Percentiles rank a stretch among this genome's conserved stretches.
Conservation (phyloP, 2,113 vertebrate genomes). For the Phylloscopus trochilus region DNA sequence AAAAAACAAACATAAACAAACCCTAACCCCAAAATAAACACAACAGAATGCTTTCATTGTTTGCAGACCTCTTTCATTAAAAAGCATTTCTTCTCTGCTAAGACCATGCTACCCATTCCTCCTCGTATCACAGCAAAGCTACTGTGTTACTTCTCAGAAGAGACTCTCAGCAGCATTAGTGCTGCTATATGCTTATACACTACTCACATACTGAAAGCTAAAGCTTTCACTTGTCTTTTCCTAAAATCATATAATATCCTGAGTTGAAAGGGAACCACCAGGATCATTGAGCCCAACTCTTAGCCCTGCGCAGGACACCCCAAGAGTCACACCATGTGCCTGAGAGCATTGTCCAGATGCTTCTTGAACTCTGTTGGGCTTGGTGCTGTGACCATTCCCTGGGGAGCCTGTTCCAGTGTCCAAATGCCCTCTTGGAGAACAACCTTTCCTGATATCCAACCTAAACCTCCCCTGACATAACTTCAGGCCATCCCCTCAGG, state of each 20-base stretch:
- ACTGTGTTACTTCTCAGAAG: background rate
- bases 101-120: background rate
- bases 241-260: background rate
- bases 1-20: background rate
- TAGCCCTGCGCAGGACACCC: background rate
- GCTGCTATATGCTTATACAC: background rate
- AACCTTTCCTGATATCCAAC: background rate
- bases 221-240: background rate
- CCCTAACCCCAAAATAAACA: background rate
- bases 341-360: fast-evolving
- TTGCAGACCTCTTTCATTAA: background rate
- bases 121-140: background rate
- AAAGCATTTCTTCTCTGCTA: background rate
- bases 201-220: background rate
- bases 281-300: background rate
- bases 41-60: background rate
- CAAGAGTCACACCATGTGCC: background rate
- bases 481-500: background rate
- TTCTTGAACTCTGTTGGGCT: background rate
- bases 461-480: background rate
- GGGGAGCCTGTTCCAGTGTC: too few species aligned
- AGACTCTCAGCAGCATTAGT: background rate
- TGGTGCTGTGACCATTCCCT: background rate
- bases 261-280: background rate
- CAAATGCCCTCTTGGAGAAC: fast-evolving